Evolutionary conservation across 2,797 vertebrate species (phyloP).

Genomic region (Characodon lateralis): DNA sequence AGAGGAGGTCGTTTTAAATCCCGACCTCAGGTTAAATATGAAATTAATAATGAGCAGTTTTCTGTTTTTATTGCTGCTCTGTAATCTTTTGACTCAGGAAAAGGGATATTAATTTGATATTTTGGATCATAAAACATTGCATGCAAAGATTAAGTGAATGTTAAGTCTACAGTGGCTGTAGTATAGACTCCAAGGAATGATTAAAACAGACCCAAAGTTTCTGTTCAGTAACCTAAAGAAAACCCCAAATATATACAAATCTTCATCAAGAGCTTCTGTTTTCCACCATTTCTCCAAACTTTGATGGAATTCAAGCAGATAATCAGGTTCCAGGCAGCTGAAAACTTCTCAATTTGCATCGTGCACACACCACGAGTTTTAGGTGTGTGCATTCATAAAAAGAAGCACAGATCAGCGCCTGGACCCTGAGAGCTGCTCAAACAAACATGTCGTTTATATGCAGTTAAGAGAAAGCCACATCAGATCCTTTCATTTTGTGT

Average conservation of each 20-base stretch:
- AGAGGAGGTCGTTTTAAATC: neutral
- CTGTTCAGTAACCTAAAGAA: neutral
- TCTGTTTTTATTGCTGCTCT: neutral
- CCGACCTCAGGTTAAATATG: neutral
- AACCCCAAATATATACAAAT: neutral
- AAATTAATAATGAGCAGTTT: neutral
- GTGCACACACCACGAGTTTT: slow-evolving; percentile 61
- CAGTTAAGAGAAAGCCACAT: neutral
- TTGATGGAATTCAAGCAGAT: slow-evolving; percentile 18
- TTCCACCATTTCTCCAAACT: neutral
- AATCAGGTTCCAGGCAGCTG: slow-evolving; percentile 24
- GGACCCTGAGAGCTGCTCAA: slow-evolving; percentile 30
- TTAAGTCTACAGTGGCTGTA: too few species aligned
- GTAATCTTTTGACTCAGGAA: neutral
- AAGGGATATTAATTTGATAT: neutral
- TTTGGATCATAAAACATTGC: neutral
- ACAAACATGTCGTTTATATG: slow-evolving; percentile 16
- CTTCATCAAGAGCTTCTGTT: neutral
- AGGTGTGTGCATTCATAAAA: slow-evolving; percentile 66
- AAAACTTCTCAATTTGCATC: slow-evolving; percentile 57
- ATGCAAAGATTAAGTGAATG: neutral
- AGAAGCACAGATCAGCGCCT: slow-evolving; percentile 51
- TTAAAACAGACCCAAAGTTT: neutral
- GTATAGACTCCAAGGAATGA: neutral
- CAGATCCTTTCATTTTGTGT: too few species aligned